Evolutionary conservation across 1,140 invertebrate species (phyloP).

Genomic region (Drosophila yakuba): DNA sequence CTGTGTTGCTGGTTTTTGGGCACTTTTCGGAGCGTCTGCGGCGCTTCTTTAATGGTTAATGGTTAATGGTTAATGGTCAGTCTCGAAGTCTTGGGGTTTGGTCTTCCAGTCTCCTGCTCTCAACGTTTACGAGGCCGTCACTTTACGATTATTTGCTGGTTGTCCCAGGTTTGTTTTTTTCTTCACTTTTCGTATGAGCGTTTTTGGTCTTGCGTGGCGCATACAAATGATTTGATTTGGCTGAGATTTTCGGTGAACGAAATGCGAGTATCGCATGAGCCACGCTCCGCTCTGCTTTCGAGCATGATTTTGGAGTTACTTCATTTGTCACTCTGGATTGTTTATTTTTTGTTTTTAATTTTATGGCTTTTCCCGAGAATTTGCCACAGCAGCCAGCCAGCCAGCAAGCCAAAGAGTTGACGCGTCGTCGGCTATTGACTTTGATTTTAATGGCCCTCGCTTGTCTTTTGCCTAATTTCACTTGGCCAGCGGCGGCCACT

Average conservation of each 20-base stretch:
- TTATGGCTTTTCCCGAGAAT: conserved; percentile 79
- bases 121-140: conserved; percentile 71
- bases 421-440: conserved; percentile 72
- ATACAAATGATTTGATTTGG: conserved; percentile 84
- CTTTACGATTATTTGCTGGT: conserved; percentile 61
- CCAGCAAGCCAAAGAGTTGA: conserved; percentile 14
- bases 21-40: conserved; percentile 34
- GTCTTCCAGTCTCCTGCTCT: conserved; percentile 35
- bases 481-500: conserved; percentile 44
- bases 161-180: conserved; percentile 5
- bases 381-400: conserved; percentile 57
- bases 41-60: conserved; percentile 75
- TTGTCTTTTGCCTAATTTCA: conserved; percentile 72
- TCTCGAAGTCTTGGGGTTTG: conserved; percentile 19
- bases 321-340: conserved; percentile 76
- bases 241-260: conserved; percentile 60
- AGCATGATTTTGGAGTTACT: conserved; percentile 76
- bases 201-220: conserved; percentile 72
- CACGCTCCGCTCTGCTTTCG: conserved; percentile 64
- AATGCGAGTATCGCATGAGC: conserved; percentile 44
- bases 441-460: conserved; percentile 75
- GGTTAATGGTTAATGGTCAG: conserved; percentile 56
- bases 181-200: conserved; percentile 14
- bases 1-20: conserved; percentile 7
- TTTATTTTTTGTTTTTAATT: conserved; percentile 64